These are phyloP conservation scores for Tachuris rubrigastra DNA, from an alignment of 2,113 vertebrate genomes.

Conservation along the genomic window DNA sequence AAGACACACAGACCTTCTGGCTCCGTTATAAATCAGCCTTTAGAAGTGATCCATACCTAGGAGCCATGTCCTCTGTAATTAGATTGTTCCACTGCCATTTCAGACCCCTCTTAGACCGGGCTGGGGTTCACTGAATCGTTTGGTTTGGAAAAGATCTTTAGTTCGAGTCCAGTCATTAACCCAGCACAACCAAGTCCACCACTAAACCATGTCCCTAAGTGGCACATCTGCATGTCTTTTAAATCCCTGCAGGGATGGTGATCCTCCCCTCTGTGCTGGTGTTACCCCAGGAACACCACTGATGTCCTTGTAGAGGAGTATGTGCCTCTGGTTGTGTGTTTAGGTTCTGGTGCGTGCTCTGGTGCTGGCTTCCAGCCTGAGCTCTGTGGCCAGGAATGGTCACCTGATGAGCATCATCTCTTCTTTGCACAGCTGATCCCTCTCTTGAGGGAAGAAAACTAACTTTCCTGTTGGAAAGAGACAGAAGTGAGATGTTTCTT, in stretches of 20 bases:
- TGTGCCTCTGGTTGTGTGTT: background rate
- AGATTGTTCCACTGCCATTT: background rate
- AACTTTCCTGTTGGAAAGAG: background rate
- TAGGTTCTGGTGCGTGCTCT: background rate
- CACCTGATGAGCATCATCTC: background rate
- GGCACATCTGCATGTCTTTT: background rate
- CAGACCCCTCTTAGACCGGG: background rate
- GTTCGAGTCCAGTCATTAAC: background rate
- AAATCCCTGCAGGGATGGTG: background rate
- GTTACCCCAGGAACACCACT: background rate
- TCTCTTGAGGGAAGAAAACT: background rate
- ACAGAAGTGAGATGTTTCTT: background rate
- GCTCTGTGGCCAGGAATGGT: background rate
- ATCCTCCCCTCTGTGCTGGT: background rate
- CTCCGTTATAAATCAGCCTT: slow-evolving; percentile 1
- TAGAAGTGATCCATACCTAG: background rate
- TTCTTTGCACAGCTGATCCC: background rate
- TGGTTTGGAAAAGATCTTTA: background rate
- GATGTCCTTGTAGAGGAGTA: background rate
- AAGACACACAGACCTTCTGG: slow-evolving; percentile 7
- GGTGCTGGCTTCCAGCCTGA: background rate
- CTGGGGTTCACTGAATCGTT: background rate
- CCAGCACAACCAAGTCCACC: background rate
- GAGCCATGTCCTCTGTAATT: background rate
- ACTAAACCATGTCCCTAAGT: background rate